Percentiles rank a stretch among this genome's conserved stretches.
These are phyloP conservation scores for Brachyrhaphis roseni DNA, from an alignment of 2,797 vertebrate genomes.

Conservation along the genomic window DNA sequence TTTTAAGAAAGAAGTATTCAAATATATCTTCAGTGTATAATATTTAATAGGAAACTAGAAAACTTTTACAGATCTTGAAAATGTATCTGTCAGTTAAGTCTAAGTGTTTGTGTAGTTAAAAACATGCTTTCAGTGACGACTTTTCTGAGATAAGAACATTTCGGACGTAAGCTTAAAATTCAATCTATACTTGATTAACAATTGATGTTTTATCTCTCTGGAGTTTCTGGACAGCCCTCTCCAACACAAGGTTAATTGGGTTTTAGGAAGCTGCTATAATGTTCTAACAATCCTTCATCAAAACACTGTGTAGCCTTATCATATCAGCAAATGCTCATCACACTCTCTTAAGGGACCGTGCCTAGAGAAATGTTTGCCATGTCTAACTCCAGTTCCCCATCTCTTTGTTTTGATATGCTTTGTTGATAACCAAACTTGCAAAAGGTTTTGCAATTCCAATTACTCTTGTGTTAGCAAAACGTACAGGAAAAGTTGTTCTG, in stretches of 20 bases:
- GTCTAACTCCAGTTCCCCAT: not conserved
- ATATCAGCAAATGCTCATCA: not conserved
- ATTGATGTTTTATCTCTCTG: not conserved
- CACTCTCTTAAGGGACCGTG: not conserved
- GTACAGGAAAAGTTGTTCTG: not conserved
- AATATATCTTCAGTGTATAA: not conserved
- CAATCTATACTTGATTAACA: not conserved
- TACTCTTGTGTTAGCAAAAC: not conserved
- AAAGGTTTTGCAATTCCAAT: not conserved
- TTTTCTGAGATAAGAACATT: not conserved
- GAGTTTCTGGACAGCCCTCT: not conserved
- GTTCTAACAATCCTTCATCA: not conserved
- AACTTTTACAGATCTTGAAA: not conserved
- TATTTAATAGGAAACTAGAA: not conserved
- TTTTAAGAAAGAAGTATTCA: not conserved
- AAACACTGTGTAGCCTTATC: not conserved
- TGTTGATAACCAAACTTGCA: not conserved
- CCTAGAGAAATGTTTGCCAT: not conserved
- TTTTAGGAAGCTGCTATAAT: not conserved
- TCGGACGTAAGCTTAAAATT: not conserved
- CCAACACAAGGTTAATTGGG: not conserved
- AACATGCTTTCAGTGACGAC: not conserved
- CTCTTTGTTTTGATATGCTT: not conserved
- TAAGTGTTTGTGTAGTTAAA: not conserved
- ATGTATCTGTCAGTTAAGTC: not conserved